Conservation (phyloP, 2,888 invertebrate species). For the Acrocyrtus sp. region DNA sequence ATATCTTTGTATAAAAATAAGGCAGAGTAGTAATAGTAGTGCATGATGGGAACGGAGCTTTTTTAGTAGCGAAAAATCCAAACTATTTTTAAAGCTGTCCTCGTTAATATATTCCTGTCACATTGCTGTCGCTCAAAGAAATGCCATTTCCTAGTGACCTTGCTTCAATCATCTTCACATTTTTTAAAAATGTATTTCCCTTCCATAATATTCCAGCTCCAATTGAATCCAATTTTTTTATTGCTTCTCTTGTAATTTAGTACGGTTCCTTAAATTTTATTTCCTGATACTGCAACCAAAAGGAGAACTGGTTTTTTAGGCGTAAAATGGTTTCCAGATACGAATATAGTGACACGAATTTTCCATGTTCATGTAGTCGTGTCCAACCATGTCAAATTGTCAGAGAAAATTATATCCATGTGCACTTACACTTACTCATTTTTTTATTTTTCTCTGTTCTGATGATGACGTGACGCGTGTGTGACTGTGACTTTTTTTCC, state of each 20-base stretch:
- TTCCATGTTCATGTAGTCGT: background rate
- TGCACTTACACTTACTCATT: background rate
- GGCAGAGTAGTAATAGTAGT: background rate
- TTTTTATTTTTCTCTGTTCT: background rate
- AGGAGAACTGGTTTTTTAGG: background rate
- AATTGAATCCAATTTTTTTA: conserved; percentile 16
- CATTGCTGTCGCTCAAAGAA: conserved; percentile 6
- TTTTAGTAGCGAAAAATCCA: no score
- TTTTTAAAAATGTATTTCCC: no score
- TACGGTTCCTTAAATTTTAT: background rate
- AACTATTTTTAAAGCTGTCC: no score
- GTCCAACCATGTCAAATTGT: background rate
- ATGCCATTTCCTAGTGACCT: conserved; percentile 32
- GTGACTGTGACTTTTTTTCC: no score
- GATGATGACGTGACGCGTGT: no score
- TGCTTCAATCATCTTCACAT: conserved; percentile 15
- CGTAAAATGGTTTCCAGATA: background rate
- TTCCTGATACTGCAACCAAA: background rate
- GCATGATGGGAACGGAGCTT: background rate
- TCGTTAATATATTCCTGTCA: conserved; percentile 24
- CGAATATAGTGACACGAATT: background rate
- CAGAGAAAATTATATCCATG: background rate
- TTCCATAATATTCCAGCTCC: background rate
- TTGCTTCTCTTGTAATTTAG: no score
- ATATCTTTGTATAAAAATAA: no score